Base-by-base conservation (phyloP, 2,888 invertebrate genomes). In the Scaptodrosophila latifasciaeformis region DNA sequence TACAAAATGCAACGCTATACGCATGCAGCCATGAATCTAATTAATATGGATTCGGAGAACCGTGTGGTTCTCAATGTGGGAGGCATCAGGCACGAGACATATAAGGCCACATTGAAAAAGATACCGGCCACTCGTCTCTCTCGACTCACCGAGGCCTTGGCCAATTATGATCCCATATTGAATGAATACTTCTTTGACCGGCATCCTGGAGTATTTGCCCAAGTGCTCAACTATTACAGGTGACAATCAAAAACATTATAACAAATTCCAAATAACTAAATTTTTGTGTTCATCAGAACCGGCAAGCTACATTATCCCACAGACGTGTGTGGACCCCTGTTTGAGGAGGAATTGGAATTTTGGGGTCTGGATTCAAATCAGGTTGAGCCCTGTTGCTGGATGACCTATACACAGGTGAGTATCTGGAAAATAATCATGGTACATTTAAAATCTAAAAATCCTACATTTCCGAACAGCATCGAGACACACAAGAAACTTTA, bases 151-250 rank as follows among this genome's bases (percentile, higher is more conserved):
- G 99, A 99, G 88, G 97, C 97, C 40, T 90, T 99, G 81, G 98
- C 97, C 85, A 99, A 99, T 89, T 99, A 99, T 89, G 99, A 99
- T 89, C 97, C 98, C 45, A 95, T 99, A 82, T 91, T 99, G 82
- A 99, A 99, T 88, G 99, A 99, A 89, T 99, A 98, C 90, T 99
- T 99, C 91, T 99, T 99, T 89, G 99, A 97, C 88, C 89, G 97
- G 74, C 97, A 98, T 88, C 97, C 97, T 27, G 97, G 97, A 49
- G 97, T 90, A 72, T 98, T 98, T 88, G 97, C 96, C 54, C 97
- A 98, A 89, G 95, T 96, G 81, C 91, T 96, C 82, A 99, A 99
- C 88, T 99, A 99, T 87, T 99, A 99, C 89, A 93, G 95, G 90
- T 92, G 81, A 85, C 71, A 12, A 1, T n/a, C n/a, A n/a, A n/a